Evolutionary conservation across 1,140 invertebrate species (phyloP).

Genomic region (Triops cancriformis): DNA sequence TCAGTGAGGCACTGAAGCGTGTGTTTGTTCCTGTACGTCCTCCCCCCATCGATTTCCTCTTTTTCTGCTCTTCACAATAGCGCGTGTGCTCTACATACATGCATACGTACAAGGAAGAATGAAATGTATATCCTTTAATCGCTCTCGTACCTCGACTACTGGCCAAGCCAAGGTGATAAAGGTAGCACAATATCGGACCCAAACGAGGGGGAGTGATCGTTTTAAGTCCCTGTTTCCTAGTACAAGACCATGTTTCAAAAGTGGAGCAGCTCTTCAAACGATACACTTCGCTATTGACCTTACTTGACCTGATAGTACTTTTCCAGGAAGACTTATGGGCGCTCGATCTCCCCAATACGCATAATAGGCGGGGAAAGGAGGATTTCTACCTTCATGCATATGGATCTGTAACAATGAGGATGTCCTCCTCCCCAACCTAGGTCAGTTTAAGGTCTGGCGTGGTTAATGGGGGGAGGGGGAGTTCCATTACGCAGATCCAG

Average conservation of each 20-base stretch:
- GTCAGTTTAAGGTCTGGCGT: not conserved
- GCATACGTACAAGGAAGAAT: not conserved
- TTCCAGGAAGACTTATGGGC: not conserved
- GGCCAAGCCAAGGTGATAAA: not conserved
- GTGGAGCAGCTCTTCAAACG: slow-evolving; percentile 2
- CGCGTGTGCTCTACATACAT: not conserved
- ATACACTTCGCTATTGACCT: not conserved
- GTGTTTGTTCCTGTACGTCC: not conserved
- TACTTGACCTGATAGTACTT: not conserved
- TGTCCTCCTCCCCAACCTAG: not conserved
- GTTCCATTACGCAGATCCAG: not conserved
- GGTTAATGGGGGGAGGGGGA: not conserved
- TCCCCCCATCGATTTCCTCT: not conserved
- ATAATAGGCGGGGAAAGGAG: not conserved
- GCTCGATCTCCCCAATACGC: not conserved
- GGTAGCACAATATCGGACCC: not conserved
- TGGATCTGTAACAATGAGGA: not conserved
- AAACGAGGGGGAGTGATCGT: slow-evolving; percentile 2
- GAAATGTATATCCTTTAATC: slow-evolving; percentile 6
- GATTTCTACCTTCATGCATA: not conserved
- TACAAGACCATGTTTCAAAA: not conserved
- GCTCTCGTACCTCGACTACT: not conserved
- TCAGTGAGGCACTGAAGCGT: not conserved
- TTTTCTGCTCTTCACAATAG: not conserved
- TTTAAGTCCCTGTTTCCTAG: not conserved